A percentile compares a stretch with the other conserved stretches of the same genome.
Conservation (phyloP, 1,140 invertebrate genomes). For the Penaeus chinensis region DNA sequence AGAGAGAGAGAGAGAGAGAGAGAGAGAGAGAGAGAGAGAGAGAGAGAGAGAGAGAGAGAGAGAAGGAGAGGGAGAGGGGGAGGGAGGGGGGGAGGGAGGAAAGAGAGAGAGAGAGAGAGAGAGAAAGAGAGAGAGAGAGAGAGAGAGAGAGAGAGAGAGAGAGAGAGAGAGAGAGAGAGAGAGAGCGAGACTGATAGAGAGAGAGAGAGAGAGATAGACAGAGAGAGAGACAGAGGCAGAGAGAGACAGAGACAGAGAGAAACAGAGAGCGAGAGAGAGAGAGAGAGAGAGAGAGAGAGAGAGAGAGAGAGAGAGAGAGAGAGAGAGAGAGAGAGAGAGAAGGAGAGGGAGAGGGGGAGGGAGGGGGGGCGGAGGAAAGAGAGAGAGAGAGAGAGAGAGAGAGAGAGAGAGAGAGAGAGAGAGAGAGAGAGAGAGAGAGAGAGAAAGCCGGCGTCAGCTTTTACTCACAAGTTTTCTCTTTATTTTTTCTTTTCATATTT, state of each 20-base stretch:
- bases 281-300: background rate
- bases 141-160: background rate
- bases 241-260: too few species aligned
- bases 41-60: slow-evolving; percentile 20
- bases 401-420: too few species aligned
- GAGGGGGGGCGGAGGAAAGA: too few species aligned
- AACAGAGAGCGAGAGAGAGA: background rate
- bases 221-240: background rate
- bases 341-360: too few species aligned
- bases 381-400: too few species aligned
- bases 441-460: too few species aligned
- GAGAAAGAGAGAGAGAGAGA: background rate
- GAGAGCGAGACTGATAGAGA: background rate
- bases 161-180: slow-evolving; percentile 35
- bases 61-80: too few species aligned
- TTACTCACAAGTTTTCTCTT: too few species aligned
- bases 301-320: background rate
- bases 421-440: too few species aligned
- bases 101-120: too few species aligned
- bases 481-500: too few species aligned
- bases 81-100: background rate
- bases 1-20: slow-evolving; percentile 1
- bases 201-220: background rate
- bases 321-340: background rate
- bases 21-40: slow-evolving; percentile 37